phyloP scores from a whole-genome alignment of 2,797 vertebrate species.

The Stomatorhinus walkeri region DNA sequence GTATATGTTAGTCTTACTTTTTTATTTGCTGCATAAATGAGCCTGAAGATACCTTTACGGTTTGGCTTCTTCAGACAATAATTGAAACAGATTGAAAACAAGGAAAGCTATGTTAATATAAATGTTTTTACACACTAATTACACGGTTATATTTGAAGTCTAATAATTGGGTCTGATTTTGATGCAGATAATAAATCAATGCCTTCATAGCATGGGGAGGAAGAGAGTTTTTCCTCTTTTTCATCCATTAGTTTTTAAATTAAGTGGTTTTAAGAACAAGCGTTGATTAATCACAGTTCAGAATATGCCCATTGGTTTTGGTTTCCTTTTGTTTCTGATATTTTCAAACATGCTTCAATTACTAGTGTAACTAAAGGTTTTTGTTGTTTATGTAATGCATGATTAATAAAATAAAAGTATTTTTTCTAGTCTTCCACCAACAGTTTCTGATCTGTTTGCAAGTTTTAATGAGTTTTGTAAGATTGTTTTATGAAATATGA shows the following conservation, averaged over 20 bases:
- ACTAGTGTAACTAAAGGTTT: constrained; percentile 76
- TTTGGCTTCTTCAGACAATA: constrained; percentile 50
- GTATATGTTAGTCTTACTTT: constrained; percentile 72
- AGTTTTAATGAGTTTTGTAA: constrained; percentile 96
- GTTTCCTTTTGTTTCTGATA: constrained; percentile 39
- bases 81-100: constrained; percentile 25
- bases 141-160: constrained; percentile 39
- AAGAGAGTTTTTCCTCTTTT: constrained; percentile 50
- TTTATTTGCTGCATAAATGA: constrained; percentile 61
- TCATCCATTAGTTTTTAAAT: constrained; percentile 34
- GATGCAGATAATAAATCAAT: constrained; percentile 43
- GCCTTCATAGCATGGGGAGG: constrained; percentile 58
- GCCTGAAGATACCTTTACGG: constrained; percentile 62
- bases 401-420: constrained; percentile 93
- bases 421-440: constrained; percentile 99
- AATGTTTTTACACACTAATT: constrained; percentile 57
- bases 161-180: constrained; percentile 50
- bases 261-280: constrained; percentile 56
- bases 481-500: constrained; percentile 87
- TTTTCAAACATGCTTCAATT: constrained; percentile 68
- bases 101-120: constrained; percentile 39
- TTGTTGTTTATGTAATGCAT: constrained; percentile 95
- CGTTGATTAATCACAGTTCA: constrained; percentile 63
- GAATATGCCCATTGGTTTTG: constrained; percentile 67
- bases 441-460: constrained; percentile 82